Evolutionary conservation across 2,113 vertebrate genomes (phyloP), one percentile per base, ranked within the genome.

Genomic region (Henicopernis longicauda): DNA sequence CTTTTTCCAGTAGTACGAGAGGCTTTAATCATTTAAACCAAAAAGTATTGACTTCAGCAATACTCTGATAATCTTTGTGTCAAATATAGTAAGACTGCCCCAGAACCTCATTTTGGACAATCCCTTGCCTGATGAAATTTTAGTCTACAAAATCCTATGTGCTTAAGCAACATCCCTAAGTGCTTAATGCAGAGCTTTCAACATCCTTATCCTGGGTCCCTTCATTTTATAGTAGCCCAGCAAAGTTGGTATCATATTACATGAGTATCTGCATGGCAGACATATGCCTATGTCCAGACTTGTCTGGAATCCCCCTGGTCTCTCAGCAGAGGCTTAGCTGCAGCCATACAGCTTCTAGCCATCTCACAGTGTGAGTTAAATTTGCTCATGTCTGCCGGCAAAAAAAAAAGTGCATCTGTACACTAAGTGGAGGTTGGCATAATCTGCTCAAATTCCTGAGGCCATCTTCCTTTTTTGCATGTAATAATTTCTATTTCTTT

Each of bases 381-480:
- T 57, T 76, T 80, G 45, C 44, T 95, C 38, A 61, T 10, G 34
- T 93, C 44, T 72, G 40, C 44, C 86, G 54, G 44, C 16, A 70
- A 65, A 90, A 80, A 80, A 49, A 62, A 59, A 67, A 16, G 13
- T 40, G 12, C 38, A 95, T 49, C 70, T 86, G 40, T 52, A 79
- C 23, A 25, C 79, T 79, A 76, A 65, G 49, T 25, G 31, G 10
- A 93, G 19, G 26, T 13, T 72, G 58, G 65, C 23, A 92, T 42
- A 85, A 88, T 57, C 18, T 22, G 54, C 49, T 94, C 47, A 61
- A 82, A 94, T 85, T 88, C 81, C 62, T 85, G 38, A 86, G 79
- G 55, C 38, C 58, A 80, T 62, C 45, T 90, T 86, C 50, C 5
- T 42, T 77, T 93, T 85, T 15, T 23, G 13, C n/a, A 45, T n/a